Evolutionary conservation across 2,888 invertebrate species (phyloP), one percentile per base, ranked within the genome.

Genomic region (Panopea generosa): DNA sequence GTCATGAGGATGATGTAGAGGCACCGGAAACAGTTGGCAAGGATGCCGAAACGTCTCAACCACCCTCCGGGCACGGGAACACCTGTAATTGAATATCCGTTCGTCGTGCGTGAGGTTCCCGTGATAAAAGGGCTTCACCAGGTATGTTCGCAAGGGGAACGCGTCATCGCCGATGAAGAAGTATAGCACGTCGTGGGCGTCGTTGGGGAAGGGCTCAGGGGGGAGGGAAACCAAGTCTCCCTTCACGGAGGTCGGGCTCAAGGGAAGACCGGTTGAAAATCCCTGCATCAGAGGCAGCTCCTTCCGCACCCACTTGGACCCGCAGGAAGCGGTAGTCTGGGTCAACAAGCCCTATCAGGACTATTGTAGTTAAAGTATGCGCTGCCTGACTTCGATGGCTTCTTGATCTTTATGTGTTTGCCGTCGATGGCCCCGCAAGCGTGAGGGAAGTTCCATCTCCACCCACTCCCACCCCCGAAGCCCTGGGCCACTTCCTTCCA

Each of bases 401-500:
- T 40, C 16, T 40, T 40, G 40, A 40, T 40, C 40, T 16, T n/a
- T n/a, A n/a, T n/a, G n/a, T n/a, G n/a, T n/a, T n/a, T n/a, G n/a
- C n/a, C n/a, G n/a, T n/a, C n/a, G n/a, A n/a, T n/a, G n/a, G n/a
- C n/a, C n/a, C n/a, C n/a, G n/a, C n/a, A n/a, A n/a, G n/a, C n/a
- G n/a, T n/a, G n/a, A n/a, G n/a, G n/a, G n/a, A n/a, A n/a, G n/a
- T n/a, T n/a, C n/a, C n/a, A n/a, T n/a, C n/a, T 7, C 43, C 16
- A 16, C 18, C 38, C 14, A 55, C 20, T 45, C 29, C 14, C 26
- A 2, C 22, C 43, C 18, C 18, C 16, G 11, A 65, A 53, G 9
- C 18, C 40, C 2, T 14, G n/a, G 2, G 38, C 63, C 38, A 63
- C 63, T 24, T 63, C 63, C 53, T 24, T 27, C 63, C 63, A 63